Conservation (phyloP, 1,140 invertebrate species). For the Trinorchestia longiramus region DNA sequence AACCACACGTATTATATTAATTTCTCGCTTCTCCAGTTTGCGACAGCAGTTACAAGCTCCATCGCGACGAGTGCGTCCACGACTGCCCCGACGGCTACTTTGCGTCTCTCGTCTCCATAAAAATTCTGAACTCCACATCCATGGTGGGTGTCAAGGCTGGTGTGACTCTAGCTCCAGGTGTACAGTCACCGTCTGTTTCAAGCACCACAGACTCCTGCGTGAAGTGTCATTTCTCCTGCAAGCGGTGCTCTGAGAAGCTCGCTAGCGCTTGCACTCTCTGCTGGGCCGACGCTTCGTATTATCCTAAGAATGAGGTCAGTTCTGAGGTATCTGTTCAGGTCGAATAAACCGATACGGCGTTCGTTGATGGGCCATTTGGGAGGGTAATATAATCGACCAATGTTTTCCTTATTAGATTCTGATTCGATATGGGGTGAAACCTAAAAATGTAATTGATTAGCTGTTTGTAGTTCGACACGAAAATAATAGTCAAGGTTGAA, state of each 20-base stretch:
- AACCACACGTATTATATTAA: neutral
- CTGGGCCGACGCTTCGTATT: neutral
- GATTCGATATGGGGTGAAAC: too few relatives aligned
- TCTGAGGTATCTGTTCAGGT: neutral
- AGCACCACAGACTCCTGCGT: neutral
- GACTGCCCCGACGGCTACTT: slow-evolving; percentile 33
- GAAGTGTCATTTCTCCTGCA: slow-evolving; percentile 22
- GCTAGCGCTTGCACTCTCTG: neutral
- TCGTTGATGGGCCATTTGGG: neutral
- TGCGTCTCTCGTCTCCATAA: neutral
- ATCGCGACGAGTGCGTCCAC: neutral
- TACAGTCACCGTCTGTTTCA: neutral
- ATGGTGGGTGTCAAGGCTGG: neutral
- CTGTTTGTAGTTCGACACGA: too few relatives aligned
- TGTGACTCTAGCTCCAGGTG: neutral
- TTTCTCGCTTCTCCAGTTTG: neutral
- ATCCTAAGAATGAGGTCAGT: neutral
- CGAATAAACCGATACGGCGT: neutral
- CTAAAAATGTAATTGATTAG: too few relatives aligned
- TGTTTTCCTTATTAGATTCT: too few relatives aligned
- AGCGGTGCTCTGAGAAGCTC: neutral
- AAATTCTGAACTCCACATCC: neutral
- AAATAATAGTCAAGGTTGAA: too few relatives aligned
- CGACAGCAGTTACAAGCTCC: neutral
- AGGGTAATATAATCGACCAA: too few relatives aligned